Percentiles rank a stretch among this genome's conserved stretches.
Conservation (phyloP, 2,113 vertebrate genomes). For the Cygnus atratus region DNA sequence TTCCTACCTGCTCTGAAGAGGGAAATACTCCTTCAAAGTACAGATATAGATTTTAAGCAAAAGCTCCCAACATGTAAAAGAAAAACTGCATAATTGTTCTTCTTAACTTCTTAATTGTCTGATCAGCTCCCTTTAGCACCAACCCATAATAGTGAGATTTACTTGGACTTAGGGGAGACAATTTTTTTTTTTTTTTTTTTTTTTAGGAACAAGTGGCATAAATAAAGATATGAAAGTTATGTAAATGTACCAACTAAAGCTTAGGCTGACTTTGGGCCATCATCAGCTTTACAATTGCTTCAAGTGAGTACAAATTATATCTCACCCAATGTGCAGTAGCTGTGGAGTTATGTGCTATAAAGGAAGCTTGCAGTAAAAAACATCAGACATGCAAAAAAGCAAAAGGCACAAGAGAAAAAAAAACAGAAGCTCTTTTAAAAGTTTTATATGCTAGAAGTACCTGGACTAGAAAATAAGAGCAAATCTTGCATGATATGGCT, state of each 20-base stretch:
- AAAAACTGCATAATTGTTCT: background rate
- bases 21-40: background rate
- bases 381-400: background rate
- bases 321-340: background rate
- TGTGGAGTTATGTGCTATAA: background rate
- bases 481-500: background rate
- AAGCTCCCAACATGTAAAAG: background rate
- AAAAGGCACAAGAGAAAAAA: background rate
- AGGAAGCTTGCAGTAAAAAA: background rate
- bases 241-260: background rate
- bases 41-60: background rate
- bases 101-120: background rate
- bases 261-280: background rate
- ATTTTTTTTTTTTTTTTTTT: background rate
- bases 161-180: conserved; percentile 14
- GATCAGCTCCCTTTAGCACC: conserved; percentile 47
- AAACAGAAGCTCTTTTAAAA: background rate
- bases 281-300: conserved; percentile 1
- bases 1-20: background rate
- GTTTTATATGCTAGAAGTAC: background rate
- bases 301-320: conserved; percentile 8
- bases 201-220: background rate
- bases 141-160: conserved; percentile 16
- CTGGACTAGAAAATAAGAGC: background rate
- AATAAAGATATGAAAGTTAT: conserved; percentile 15